Evolutionary conservation across 2,113 vertebrate genomes (phyloP).

Genomic region (Xenus cinereus): DNA sequence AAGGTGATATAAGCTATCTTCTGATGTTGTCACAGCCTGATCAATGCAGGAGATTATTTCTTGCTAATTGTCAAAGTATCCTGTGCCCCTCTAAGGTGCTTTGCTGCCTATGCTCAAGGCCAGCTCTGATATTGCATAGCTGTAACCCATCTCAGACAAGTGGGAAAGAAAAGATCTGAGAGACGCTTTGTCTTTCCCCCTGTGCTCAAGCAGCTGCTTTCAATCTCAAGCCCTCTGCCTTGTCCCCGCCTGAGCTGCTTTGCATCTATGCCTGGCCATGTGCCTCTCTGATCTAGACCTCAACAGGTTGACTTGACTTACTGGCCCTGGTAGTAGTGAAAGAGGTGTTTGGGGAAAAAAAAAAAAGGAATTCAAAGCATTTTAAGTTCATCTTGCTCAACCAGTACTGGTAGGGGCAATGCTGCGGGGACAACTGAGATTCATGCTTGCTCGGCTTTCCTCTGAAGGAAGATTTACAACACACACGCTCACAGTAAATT

Average conservation of each 20-base stretch:
- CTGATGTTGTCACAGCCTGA: neutral
- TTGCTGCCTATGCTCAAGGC: neutral
- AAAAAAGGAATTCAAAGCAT: too few species aligned
- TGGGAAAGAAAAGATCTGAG: neutral
- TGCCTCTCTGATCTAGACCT: too few species aligned
- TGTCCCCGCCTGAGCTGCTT: neutral
- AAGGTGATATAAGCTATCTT: neutral
- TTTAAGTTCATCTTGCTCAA: neutral
- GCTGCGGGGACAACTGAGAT: neutral
- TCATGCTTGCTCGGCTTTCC: neutral
- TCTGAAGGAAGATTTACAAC: neutral
- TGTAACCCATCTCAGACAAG: neutral
- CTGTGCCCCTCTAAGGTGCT: neutral
- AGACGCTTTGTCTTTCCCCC: neutral
- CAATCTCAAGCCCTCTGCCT: neutral
- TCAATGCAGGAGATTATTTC: neutral
- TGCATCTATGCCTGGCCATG: neutral
- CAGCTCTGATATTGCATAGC: neutral
- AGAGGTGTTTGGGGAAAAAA: too few species aligned
- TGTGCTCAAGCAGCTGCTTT: neutral
- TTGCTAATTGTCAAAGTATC: neutral
- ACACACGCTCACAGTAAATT: neutral
- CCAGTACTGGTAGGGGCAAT: neutral
- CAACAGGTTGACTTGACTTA: neutral
- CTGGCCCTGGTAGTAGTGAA: neutral